phyloP scores from a whole-genome alignment of 2,888 invertebrate species.

The Cryptosula pallasiana region DNA sequence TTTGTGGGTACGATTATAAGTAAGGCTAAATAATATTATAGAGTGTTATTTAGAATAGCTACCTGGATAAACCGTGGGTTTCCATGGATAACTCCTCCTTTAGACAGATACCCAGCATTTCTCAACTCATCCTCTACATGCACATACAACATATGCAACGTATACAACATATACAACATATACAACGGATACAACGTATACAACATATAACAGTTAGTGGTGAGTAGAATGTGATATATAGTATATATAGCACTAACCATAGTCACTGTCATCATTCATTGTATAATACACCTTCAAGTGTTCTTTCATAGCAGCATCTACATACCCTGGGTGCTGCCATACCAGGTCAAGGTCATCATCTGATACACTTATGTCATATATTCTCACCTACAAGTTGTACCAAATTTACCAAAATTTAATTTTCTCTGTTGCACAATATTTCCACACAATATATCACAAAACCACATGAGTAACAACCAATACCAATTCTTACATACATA shows the following conservation, averaged over 20 bases:
- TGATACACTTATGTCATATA: constrained; percentile 26
- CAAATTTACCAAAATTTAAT: too few relatives aligned
- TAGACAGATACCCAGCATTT: neutral
- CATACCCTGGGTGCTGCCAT: constrained; percentile 21
- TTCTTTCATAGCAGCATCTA: neutral
- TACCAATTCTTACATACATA: too few relatives aligned
- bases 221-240: too few relatives aligned
- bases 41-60: constrained; percentile 3
- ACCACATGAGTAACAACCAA: too few relatives aligned
- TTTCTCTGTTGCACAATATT: too few relatives aligned
- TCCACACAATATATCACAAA: too few relatives aligned
- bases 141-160: too few relatives aligned
- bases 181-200: too few relatives aligned
- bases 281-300: constrained; percentile 26
- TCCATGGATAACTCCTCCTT: constrained; percentile 23
- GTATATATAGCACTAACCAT: constrained; percentile 1
- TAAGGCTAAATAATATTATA: too few relatives aligned
- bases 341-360: constrained; percentile 25
- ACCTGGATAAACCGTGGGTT: constrained; percentile 26
- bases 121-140: neutral
- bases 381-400: constrained; percentile 28
- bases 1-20: too few relatives aligned
- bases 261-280: constrained; percentile 26
- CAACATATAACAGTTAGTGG: too few relatives aligned
- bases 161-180: too few relatives aligned